These are phyloP conservation scores for Esox masquinongy DNA, from an alignment of 2,797 vertebrate genomes.

Conservation along the genomic window DNA sequence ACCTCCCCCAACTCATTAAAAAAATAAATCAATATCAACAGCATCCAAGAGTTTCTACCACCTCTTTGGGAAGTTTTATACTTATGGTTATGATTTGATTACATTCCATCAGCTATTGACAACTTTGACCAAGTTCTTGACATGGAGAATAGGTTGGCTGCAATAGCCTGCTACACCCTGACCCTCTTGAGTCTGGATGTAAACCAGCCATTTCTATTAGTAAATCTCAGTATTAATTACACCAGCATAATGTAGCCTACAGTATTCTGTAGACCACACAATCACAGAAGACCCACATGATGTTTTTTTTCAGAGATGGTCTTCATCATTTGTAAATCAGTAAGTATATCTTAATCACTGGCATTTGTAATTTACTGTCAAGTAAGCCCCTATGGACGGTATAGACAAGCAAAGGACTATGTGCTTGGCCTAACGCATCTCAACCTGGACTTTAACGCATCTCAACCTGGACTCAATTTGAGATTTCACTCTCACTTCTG, in stretches of 20 bases:
- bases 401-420: not conserved
- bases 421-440: not conserved
- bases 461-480: not conserved
- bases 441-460: not conserved
- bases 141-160: not conserved
- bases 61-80: not conserved
- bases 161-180: not conserved
- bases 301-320: not conserved
- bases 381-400: not conserved
- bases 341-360: not conserved
- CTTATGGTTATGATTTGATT: not conserved
- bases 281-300: not conserved
- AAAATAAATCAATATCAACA: slow-evolving; percentile 4
- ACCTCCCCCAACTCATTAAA: not conserved
- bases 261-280: not conserved
- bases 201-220: not conserved
- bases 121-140: not conserved
- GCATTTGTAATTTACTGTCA: not conserved
- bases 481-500: not conserved
- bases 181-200: not conserved
- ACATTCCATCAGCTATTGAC: not conserved
- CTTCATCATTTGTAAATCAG: not conserved
- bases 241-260: not conserved
- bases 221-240: not conserved
- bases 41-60: not conserved